Conservation (phyloP, 2,888 invertebrate species). For the Drosophila subsilvestris region DNA sequence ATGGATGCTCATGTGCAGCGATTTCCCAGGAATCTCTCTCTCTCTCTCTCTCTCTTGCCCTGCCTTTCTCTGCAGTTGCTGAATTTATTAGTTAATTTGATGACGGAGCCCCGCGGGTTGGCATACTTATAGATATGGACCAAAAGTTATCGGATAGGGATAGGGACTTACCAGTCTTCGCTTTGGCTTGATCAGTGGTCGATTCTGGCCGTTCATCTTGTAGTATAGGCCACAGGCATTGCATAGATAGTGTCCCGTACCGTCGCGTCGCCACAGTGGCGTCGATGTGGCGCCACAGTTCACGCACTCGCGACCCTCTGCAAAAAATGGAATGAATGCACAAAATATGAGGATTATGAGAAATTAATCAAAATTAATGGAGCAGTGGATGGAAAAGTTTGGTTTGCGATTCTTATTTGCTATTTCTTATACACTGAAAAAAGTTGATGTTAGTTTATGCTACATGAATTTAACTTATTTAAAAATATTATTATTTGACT, state of each 20-base stretch:
- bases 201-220: constrained; percentile 99
- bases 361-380: neutral
- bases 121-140: neutral
- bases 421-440: neutral
- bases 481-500: constrained; percentile 21
- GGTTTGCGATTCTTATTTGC: neutral
- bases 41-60: neutral
- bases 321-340: constrained; percentile 1
- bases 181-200: constrained; percentile 99
- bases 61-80: constrained; percentile 34
- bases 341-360: constrained; percentile 7
- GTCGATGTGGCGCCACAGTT: constrained; percentile 99
- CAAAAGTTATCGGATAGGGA: neutral
- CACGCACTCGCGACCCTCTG: constrained; percentile 98
- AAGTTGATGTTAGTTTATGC: neutral
- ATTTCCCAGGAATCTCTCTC: constrained; percentile 62
- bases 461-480: neutral
- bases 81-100: constrained; percentile 77
- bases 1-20: constrained; percentile 65
- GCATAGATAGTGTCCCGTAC: constrained; percentile 98
- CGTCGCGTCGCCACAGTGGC: constrained; percentile 97
- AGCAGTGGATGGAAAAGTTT: neutral
- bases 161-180: constrained; percentile 97
- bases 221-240: constrained; percentile 99
- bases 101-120: constrained; percentile 61